Evolutionary conservation across 2,113 vertebrate genomes (phyloP).

Genomic region (Sorex araneus): DNA sequence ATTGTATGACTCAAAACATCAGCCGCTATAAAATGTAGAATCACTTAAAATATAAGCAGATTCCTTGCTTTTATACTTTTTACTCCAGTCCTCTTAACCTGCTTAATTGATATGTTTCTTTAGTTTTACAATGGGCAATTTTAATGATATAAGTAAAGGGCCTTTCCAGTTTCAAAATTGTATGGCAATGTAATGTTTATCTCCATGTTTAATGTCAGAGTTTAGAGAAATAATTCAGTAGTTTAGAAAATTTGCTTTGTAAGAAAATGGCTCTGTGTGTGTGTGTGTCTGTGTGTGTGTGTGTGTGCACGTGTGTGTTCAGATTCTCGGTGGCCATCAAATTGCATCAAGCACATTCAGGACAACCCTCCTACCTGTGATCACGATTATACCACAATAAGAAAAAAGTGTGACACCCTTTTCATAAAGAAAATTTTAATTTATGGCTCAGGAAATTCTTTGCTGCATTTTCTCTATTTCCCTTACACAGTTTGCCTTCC

Average conservation of each 20-base stretch:
- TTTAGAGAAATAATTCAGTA: too few relatives aligned
- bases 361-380: too few relatives aligned
- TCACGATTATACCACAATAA: background rate
- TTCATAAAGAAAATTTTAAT: too few relatives aligned
- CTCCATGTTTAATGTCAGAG: background rate
- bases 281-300: too few relatives aligned
- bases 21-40: slow-evolving; percentile 9
- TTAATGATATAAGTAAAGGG: background rate
- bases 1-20: background rate
- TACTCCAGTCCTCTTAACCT: background rate
- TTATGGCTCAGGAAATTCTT: too few relatives aligned
- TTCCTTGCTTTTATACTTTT: background rate
- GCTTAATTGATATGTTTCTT: slow-evolving; percentile 6
- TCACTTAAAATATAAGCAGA: background rate
- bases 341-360: too few relatives aligned
- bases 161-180: slow-evolving; percentile 1
- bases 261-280: too few relatives aligned
- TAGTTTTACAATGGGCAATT: slow-evolving; percentile 30
- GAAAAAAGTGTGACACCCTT: background rate
- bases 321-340: too few relatives aligned
- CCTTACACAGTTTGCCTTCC: background rate
- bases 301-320: too few relatives aligned
- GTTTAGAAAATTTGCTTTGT: too few relatives aligned
- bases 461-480: too few relatives aligned
- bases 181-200: background rate